These are phyloP conservation scores for Hippopotamus amphibius DNA, from an alignment of 2,113 vertebrate genomes.

Conservation along the genomic window DNA sequence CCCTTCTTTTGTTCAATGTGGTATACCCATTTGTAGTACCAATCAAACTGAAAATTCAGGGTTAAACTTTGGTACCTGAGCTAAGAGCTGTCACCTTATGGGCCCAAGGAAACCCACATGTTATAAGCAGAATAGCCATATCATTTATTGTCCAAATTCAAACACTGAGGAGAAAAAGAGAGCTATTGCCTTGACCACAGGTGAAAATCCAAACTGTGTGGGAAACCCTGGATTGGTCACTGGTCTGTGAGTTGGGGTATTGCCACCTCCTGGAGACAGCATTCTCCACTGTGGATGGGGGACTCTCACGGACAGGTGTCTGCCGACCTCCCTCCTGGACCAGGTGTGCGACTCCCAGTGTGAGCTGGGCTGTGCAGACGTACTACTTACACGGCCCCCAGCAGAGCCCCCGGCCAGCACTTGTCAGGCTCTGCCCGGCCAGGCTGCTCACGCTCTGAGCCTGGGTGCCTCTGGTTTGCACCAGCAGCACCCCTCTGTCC, in stretches of 20 bases:
- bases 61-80: not conserved
- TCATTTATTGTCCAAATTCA: not conserved
- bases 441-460: not conserved
- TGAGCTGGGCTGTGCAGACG: not conserved
- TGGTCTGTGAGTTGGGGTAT: not conserved
- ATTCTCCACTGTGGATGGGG: not conserved
- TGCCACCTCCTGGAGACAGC: not conserved
- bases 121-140: not conserved
- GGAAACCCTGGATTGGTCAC: not conserved
- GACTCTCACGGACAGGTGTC: not conserved
- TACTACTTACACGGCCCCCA: no score
- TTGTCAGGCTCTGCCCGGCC: no score
- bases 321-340: not conserved
- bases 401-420: not conserved
- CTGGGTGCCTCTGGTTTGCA: not conserved
- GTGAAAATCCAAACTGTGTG: not conserved
- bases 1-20: no score
- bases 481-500: not conserved
- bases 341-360: not conserved
- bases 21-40: no score
- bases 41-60: not conserved
- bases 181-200: not conserved
- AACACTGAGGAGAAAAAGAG: not conserved
- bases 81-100: not conserved
- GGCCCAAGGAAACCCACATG: not conserved